A percentile compares a stretch with the other conserved stretches of the same genome.
Evolutionary conservation across 92 coral and sea anemone species (phyloP).

Genomic region (Palythoa grandiflora): DNA sequence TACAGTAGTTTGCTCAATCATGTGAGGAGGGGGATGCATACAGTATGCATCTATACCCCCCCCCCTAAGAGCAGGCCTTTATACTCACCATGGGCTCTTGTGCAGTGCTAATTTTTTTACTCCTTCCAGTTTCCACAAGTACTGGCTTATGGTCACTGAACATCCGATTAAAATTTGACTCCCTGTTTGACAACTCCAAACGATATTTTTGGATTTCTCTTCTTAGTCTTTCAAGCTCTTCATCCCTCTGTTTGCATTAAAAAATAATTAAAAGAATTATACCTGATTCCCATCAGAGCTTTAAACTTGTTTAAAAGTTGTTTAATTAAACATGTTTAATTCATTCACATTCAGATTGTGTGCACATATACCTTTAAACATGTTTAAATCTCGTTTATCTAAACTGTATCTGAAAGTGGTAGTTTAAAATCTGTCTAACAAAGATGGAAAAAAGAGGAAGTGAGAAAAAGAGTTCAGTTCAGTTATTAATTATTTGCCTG

Average conservation of each 20-base stretch:
- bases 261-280: not conserved
- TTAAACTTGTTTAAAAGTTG: not conserved
- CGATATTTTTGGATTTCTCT: slow-evolving; percentile 97
- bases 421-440: too few relatives aligned
- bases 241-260: slow-evolving; percentile 73
- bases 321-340: too few relatives aligned
- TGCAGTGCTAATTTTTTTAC: slow-evolving; percentile 12
- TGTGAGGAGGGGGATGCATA: not conserved
- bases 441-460: too few relatives aligned
- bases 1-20: too few relatives aligned
- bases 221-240: slow-evolving; percentile 88
- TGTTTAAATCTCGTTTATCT: too few relatives aligned
- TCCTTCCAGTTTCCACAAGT: slow-evolving; percentile 73
- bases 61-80: not conserved
- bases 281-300: not conserved
- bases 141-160: slow-evolving; percentile 94
- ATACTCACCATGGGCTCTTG: slow-evolving; percentile 39
- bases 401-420: too few relatives aligned
- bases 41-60: too few relatives aligned
- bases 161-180: slow-evolving; percentile 91
- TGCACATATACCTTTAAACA: too few relatives aligned
- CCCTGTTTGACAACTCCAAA: slow-evolving; percentile 93
- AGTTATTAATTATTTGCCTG: too few relatives aligned
- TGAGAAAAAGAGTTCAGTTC: too few relatives aligned
- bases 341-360: too few relatives aligned